Evolutionary conservation across 2,888 invertebrate species (phyloP), one percentile per base, ranked within the genome.

Genomic region (Morpho helenor): DNA sequence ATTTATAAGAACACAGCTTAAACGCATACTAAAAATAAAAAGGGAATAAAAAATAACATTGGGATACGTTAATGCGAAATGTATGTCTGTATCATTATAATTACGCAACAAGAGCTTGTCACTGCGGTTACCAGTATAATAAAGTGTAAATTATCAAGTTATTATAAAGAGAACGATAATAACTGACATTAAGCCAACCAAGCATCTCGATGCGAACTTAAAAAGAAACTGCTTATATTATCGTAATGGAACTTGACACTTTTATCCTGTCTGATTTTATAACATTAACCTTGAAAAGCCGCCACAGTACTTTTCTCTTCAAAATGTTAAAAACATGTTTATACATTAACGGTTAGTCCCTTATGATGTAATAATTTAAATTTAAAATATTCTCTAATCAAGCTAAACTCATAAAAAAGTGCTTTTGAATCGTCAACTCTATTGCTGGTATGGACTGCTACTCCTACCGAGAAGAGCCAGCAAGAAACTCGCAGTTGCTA

Each of bases 91-190:
- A 52, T 57, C 41, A 62, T 56, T 57, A 49, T 63, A 61, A 59
- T 60, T 61, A 57, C 55, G 48, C 48, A 62, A 60, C 60, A 52
- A 58, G 62, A 60, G 63, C 58, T 60, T 57, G 60, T 60, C 57
- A 57, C 56, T 57, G 62, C 50, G 57, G 62, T 62, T 60, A 54
- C 57, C 59, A 52, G 57, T 56, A 62, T 62, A 63, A 64, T 60
- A 60, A 60, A 57, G 60, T 64, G 62, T 60, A 64, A 63, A 63
- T 59, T 64, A 57, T 59, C 56, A 63, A 60, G 50, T 54, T 60
- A 60, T 62, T 59, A 56, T 56, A 63, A 63, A 63, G 61, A 59
- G 58, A 50, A 50, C 42, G 60, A 63, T 61, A 61, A 63, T 63
- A 61, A 56, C 56, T 49, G 63, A 61, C 61, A 63, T 63, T 61